Evolutionary conservation across 2,113 vertebrate species (phyloP).

Genomic region (Misgurnus anguillicaudatus): DNA sequence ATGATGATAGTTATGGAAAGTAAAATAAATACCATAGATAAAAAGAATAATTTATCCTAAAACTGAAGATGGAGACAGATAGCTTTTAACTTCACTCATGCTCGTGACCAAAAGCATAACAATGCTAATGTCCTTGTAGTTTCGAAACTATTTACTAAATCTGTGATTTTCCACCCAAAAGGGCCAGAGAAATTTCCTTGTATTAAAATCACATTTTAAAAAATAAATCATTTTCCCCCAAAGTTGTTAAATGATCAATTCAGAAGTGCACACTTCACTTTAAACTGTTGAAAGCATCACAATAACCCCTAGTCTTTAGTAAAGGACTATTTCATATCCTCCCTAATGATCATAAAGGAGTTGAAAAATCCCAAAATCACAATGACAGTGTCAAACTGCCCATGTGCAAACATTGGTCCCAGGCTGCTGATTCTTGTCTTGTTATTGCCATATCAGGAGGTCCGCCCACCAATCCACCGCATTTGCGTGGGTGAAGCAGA

Average conservation of each 20-base stretch:
- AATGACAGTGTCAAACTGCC: conserved; percentile 29
- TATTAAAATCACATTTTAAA: conserved; percentile 50
- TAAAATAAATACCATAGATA: conserved; percentile 72
- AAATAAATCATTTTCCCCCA: conserved; percentile 51
- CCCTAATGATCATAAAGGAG: neutral
- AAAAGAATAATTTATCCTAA: conserved; percentile 74
- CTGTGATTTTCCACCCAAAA: neutral
- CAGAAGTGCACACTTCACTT: conserved; percentile 37
- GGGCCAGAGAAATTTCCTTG: conserved; percentile 19
- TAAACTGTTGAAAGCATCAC: conserved; percentile 30
- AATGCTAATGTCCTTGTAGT: conserved; percentile 26
- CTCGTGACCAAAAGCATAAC: conserved; percentile 32
- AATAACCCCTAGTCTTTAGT: conserved; percentile 18
- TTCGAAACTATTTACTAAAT: conserved; percentile 40
- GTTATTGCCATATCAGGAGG: conserved; percentile 47
- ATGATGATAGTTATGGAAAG: conserved; percentile 40
- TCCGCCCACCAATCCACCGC: neutral
- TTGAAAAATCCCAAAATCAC: conserved; percentile 22
- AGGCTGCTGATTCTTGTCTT: conserved; percentile 27
- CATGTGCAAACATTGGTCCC: conserved; percentile 47
- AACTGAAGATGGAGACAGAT: conserved; percentile 65
- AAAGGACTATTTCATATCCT: conserved; percentile 20
- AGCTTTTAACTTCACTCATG: conserved; percentile 51
- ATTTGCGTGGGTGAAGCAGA: conserved; percentile 25
- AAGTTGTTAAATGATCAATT: conserved; percentile 34